Base-by-base conservation (phyloP, 2,888 invertebrate genomes). In the Plusia festucae region DNA sequence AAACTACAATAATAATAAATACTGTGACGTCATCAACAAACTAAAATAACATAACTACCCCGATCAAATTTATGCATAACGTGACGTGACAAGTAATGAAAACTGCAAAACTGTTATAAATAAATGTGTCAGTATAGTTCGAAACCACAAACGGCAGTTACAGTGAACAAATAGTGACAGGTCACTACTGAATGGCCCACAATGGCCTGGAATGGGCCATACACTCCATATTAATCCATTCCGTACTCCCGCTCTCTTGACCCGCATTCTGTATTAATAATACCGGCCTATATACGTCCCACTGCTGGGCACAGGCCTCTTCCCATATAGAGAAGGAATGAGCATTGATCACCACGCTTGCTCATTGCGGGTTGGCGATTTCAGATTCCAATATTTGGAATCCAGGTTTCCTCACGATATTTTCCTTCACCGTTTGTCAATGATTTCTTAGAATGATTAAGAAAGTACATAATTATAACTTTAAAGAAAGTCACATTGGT, bases 171-270 rank as follows among this genome's bases (percentile, higher is more conserved):
- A 74, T 69, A 32, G 60, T 27, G 60, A 54, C 60, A 70, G 60
- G 57, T 52, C 18, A 54, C 44, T 53, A 60, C 63, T 16, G 27
- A 65, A 74, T 74, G 59, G 54, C 57, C 53, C 24, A 5, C 7
- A 40, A 6, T 40, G 40, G 40, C 40, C 40, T 6, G 20, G 24
- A 65, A 74, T 65, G 56, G 51, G 54, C 53, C 16, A 46, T 32
- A 57, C 15, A 49, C 46, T 46, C 74, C 34, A 53, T 69, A 69
- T 74, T 74, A 72, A 72, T 68, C 49, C 53, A 64, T 64, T 69
- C 11, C 6, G 32, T 34, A 20, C 51, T 22, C 59, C 60, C 44
- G 30, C 59, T 57, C 51, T 53, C 63, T 53, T 54, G 16, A 69
- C 24, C 60, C 53, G 15, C 8, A 9, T 30, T 27, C 24, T 24